phyloP scores from a whole-genome alignment of 2,113 vertebrate genomes.

The Siniperca chuatsi region DNA sequence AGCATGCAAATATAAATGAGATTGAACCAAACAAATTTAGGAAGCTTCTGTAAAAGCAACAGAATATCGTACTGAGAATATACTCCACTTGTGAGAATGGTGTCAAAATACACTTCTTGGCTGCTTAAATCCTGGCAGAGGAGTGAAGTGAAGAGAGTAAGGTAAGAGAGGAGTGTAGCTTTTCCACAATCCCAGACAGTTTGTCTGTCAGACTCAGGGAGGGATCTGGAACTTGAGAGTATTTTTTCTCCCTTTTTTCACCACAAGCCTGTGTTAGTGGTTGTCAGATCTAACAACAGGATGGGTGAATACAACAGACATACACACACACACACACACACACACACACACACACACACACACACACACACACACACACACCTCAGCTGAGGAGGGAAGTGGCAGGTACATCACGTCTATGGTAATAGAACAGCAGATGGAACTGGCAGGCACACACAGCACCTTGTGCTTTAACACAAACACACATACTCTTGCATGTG shows the following conservation, averaged over 20 bases:
- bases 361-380: constrained; percentile 52
- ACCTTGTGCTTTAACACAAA: constrained; percentile 66
- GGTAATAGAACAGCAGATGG: constrained; percentile 75
- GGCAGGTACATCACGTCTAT: constrained; percentile 81
- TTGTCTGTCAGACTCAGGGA: constrained; percentile 67
- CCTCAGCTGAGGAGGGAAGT: constrained; percentile 69
- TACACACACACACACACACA: no score
- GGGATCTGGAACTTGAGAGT: constrained; percentile 64
- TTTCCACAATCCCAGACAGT: constrained; percentile 56
- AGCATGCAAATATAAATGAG: constrained; percentile 16
- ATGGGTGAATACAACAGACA: constrained; percentile 65
- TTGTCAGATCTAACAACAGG: constrained; percentile 75
- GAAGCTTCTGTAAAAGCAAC: constrained; percentile 15
- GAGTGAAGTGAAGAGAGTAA: constrained; percentile 45
- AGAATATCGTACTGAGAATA: constrained; percentile 16
- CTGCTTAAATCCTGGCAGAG: constrained; percentile 43
- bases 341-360: constrained; percentile 55
- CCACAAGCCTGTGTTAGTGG: constrained; percentile 62
- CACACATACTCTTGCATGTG: constrained; percentile 50
- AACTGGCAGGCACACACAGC: constrained; percentile 73
- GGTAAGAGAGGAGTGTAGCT: constrained; percentile 33
- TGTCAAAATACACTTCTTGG: constrained; percentile 33
- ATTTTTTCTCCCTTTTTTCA: constrained; percentile 45
- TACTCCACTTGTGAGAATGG: constrained; percentile 16
- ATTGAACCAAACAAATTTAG: constrained; percentile 13